phyloP scores from a whole-genome alignment of 2,888 invertebrate genomes.

The Tenthredo scrophulariae region DNA sequence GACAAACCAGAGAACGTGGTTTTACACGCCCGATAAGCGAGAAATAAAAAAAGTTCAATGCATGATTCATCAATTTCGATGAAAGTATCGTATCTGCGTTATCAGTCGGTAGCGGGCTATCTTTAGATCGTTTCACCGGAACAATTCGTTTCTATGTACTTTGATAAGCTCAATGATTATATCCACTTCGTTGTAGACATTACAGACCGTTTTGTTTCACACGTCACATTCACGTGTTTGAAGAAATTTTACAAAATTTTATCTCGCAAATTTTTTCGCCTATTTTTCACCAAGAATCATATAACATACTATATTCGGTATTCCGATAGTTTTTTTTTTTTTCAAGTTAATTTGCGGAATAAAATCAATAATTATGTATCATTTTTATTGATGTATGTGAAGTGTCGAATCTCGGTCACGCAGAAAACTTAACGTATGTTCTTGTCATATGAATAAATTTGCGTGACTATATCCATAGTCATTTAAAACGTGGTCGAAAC shows the following conservation, averaged over 20 bases:
- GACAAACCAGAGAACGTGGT: not conserved
- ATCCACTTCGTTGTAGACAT: not conserved
- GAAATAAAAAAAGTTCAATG: not conserved
- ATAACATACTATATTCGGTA: too few species aligned
- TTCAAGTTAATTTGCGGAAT: not conserved
- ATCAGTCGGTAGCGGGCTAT: constrained; percentile 16
- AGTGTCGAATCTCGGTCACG: not conserved
- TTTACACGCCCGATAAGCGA: not conserved
- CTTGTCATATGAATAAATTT: not conserved
- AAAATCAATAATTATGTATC: not conserved
- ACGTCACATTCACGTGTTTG: not conserved
- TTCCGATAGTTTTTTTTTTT: too few species aligned
- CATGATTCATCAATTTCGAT: not conserved
- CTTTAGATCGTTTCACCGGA: not conserved
- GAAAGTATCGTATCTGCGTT: not conserved
- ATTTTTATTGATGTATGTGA: too few species aligned
- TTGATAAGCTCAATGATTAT: not conserved
- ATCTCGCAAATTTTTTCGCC: not conserved
- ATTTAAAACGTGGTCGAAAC: not conserved
- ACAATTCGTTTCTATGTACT: not conserved
- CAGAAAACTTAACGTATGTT: not conserved
- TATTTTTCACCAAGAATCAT: not conserved
- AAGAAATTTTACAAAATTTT: not conserved
- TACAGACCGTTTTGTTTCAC: not conserved
- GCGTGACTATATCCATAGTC: not conserved